These are phyloP conservation scores for Protonemura montana DNA, from an alignment of 2,888 invertebrate species.

Conservation along the genomic window DNA sequence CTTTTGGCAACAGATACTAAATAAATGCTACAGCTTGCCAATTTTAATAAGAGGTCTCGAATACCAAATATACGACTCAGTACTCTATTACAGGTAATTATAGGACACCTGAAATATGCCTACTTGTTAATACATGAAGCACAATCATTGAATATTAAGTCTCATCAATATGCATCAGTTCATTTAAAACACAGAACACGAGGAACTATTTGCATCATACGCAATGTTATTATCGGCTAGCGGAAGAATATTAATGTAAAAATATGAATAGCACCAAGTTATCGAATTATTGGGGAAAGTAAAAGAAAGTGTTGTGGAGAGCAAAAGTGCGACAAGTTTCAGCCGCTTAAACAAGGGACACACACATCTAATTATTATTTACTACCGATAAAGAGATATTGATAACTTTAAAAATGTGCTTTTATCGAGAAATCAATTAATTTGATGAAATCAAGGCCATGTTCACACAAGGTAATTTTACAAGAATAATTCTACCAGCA, in stretches of 20 bases:
- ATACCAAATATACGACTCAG: background rate
- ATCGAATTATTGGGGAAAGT: constrained; percentile 23
- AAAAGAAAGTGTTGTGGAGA: constrained; percentile 20
- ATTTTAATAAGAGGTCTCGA: background rate
- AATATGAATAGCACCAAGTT: constrained; percentile 20
- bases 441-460: background rate
- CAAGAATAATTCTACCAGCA: background rate
- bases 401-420: background rate
- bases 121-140: background rate
- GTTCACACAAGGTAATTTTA: background rate
- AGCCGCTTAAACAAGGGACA: background rate
- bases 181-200: background rate
- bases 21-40: background rate
- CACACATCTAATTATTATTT: background rate
- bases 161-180: background rate
- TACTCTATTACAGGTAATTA: background rate
- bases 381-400: background rate
- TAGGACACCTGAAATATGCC: background rate
- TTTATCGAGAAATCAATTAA: background rate
- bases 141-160: background rate
- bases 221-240: background rate
- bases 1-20: background rate
- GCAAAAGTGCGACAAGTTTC: background rate
- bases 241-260: background rate
- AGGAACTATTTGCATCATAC: background rate